Evolutionary conservation across 2,888 invertebrate species (phyloP).

Genomic region (Philonicus albiceps): DNA sequence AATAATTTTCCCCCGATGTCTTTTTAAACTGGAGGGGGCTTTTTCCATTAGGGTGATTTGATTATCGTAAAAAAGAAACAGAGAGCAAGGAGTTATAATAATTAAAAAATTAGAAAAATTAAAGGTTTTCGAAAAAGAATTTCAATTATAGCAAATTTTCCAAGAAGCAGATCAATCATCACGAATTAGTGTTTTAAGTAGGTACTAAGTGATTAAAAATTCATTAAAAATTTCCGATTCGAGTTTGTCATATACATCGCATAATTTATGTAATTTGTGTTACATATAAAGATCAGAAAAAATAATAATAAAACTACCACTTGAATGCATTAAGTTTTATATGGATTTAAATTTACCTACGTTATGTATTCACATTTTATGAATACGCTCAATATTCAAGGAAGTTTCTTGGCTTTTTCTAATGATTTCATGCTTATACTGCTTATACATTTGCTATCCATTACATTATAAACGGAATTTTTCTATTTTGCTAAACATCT

Average conservation of each 20-base stretch:
- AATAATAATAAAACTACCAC: neutral
- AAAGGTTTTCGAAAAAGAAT: neutral
- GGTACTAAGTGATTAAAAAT: neutral
- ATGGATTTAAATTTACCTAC: conserved; percentile 1
- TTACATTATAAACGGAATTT: neutral
- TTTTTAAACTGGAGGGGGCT: too few species aligned
- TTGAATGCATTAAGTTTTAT: neutral
- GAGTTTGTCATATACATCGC: neutral
- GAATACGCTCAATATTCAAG: neutral
- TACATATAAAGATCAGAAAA: conserved; percentile 2
- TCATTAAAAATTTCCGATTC: neutral
- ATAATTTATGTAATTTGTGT: conserved; percentile 2
- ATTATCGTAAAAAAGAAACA: too few species aligned
- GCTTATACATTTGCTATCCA: neutral
- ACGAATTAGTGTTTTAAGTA: neutral
- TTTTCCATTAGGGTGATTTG: too few species aligned
- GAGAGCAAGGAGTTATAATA: too few species aligned
- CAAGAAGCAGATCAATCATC: neutral
- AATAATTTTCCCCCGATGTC: too few species aligned
- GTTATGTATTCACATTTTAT: neutral
- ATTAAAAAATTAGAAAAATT: too few species aligned
- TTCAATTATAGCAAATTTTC: neutral
- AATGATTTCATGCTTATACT: neutral
- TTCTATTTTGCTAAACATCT: conserved; percentile 6
- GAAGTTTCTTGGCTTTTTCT: neutral